Evolutionary conservation across 2,113 vertebrate species (phyloP).

Genomic region (chimpanzee (Pan troglodytes)): DNA sequence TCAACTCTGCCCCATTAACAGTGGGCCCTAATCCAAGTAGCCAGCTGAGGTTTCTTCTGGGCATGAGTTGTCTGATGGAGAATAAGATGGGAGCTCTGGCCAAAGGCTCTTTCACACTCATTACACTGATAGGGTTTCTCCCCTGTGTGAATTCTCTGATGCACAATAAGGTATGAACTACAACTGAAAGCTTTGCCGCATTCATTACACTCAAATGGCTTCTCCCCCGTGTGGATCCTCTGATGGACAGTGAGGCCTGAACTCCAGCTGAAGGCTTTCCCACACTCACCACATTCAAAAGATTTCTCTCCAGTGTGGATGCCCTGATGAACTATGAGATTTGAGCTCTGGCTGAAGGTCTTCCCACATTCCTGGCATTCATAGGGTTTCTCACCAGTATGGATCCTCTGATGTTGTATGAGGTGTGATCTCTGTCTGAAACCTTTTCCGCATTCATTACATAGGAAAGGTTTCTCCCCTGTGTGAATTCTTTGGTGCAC

Average conservation of each 20-base stretch:
- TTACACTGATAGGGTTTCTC: slow-evolving; percentile 11
- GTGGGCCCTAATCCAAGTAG: background rate
- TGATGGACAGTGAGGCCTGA: slow-evolving; percentile 27
- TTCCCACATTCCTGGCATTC: background rate
- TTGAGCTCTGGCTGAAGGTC: background rate
- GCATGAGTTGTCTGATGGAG: slow-evolving; percentile 33
- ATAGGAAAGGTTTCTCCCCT: slow-evolving; percentile 29
- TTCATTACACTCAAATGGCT: slow-evolving; percentile 26
- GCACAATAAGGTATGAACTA: background rate
- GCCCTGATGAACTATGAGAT: background rate
- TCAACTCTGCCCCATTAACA: background rate
- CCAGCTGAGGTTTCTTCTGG: background rate
- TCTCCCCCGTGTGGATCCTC: slow-evolving; percentile 43
- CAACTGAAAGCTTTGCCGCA: slow-evolving; percentile 34
- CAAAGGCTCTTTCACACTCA: background rate
- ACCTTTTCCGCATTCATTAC: slow-evolving; percentile 43
- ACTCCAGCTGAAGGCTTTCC: slow-evolving; percentile 23
- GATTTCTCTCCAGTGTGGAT: slow-evolving; percentile 46
- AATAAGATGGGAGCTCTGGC: slow-evolving; percentile 46
- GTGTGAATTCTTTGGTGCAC: background rate
- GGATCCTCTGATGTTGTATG: slow-evolving; percentile 49
- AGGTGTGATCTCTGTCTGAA: slow-evolving; percentile 55
- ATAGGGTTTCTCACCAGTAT: background rate
- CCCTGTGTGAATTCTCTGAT: slow-evolving; percentile 29
- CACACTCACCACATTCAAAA: slow-evolving; percentile 30